A percentile compares a stretch with the other conserved stretches of the same genome.
Evolutionary conservation across 2,888 invertebrate genomes (phyloP).

Genomic region (Sicus ferrugineus): DNA sequence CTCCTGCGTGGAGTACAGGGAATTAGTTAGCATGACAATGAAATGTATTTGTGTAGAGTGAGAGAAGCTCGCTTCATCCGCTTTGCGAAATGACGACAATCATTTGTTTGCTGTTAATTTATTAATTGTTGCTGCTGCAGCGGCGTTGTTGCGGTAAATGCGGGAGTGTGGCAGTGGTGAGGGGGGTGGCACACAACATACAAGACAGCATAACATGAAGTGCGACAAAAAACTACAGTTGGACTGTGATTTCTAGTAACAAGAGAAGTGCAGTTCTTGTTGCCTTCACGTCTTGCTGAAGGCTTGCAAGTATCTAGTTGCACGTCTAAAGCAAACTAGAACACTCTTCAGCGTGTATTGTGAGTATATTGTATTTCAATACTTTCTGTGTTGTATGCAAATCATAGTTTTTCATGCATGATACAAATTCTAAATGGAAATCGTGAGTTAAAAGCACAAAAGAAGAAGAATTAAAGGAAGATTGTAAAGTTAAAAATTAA

Average conservation of each 20-base stretch:
- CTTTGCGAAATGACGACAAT: slow-evolving; percentile 18
- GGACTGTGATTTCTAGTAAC: background rate
- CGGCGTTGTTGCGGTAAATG: background rate
- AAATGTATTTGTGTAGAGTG: slow-evolving; percentile 3
- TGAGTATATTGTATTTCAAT: background rate
- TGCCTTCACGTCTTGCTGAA: background rate
- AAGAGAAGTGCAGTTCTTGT: slow-evolving; percentile 4
- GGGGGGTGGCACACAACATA: slow-evolving; percentile 1
- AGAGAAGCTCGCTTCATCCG: slow-evolving; percentile 1
- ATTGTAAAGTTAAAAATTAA: slow-evolving; percentile 1
- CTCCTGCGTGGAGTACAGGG: slow-evolving; percentile 42
- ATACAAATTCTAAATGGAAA: background rate
- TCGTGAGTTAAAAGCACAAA: background rate
- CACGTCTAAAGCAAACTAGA: background rate
- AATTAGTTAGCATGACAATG: background rate
- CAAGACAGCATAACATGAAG: slow-evolving; percentile 4
- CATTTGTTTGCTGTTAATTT: slow-evolving; percentile 13
- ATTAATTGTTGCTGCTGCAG: slow-evolving; percentile 11
- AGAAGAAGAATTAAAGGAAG: background rate
- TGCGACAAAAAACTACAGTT: background rate
- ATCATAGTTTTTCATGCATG: slow-evolving; percentile 17
- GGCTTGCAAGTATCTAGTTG: background rate
- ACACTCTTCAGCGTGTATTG: too few species aligned
- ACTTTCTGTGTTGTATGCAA: background rate
- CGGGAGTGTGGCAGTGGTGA: background rate